Percentiles rank a stretch among this genome's conserved stretches.
Evolutionary conservation across 2,797 vertebrate genomes (phyloP).

Genomic region (Tenualosa thibaudeaui): DNA sequence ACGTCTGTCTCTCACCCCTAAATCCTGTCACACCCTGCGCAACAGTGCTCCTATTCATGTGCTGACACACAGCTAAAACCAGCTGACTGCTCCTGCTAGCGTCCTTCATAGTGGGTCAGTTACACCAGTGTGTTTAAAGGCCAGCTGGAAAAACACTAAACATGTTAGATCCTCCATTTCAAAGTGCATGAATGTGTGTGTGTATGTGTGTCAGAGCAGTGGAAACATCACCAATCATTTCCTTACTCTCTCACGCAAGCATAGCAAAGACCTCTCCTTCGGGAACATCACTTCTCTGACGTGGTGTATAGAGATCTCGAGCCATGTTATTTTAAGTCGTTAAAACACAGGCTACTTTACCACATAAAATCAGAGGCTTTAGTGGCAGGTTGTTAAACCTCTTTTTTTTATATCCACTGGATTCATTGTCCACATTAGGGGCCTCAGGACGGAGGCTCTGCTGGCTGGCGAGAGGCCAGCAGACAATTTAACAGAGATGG

Average conservation of each 20-base stretch:
- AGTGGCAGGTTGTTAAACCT: conserved; percentile 36
- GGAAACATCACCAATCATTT: neutral
- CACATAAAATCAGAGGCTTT: conserved; percentile 44
- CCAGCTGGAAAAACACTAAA: conserved; percentile 4
- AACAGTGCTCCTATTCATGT: conserved; percentile 22
- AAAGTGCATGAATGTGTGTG: neutral
- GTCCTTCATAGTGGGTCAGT: neutral
- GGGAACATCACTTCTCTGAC: neutral
- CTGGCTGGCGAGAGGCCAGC: neutral
- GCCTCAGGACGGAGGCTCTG: neutral
- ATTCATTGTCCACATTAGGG: conserved; percentile 38
- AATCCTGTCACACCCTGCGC: neutral
- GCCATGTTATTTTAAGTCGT: conserved; percentile 35
- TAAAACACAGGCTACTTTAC: conserved; percentile 29
- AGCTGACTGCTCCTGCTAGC: neutral
- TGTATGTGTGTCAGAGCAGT: neutral
- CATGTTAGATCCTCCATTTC: neutral
- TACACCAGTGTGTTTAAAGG: neutral
- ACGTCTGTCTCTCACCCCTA: neutral
- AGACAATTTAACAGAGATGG: neutral
- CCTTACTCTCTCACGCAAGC: neutral
- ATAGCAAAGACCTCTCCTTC: neutral
- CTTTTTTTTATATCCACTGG: conserved; percentile 29
- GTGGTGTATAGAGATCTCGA: conserved; percentile 31
- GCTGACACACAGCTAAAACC: neutral